A percentile compares a stretch with the other conserved stretches of the same genome.
Conservation (phyloP, 2,797 vertebrate genomes). For the Catamblyrhynchus diadema region DNA sequence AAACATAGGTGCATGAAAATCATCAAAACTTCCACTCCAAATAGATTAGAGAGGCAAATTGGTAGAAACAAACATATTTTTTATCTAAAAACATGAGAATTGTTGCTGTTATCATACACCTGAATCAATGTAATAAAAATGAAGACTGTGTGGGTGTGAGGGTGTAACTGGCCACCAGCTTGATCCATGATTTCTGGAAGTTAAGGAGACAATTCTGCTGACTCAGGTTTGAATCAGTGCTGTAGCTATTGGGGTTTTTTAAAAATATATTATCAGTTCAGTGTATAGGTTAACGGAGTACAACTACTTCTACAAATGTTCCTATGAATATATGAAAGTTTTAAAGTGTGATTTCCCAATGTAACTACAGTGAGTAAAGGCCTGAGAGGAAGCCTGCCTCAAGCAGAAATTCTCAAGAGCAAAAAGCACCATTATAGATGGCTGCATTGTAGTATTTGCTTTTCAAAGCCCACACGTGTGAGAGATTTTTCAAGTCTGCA, state of each 20-base stretch:
- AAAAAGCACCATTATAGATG: not conserved
- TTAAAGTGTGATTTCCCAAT: not conserved
- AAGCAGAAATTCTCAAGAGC: not conserved
- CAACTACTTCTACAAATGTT: not conserved
- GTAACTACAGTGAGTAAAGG: not conserved
- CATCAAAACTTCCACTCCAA: not conserved
- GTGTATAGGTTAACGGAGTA: not conserved
- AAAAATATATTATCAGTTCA: not conserved
- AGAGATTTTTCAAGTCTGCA: conserved; percentile 7
- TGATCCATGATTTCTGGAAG: not conserved
- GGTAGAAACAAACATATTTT: not conserved
- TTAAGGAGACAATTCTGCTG: not conserved
- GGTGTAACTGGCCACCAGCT: not conserved
- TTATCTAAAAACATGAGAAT: not conserved
- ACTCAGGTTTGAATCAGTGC: not conserved
- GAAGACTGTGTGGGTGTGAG: not conserved
- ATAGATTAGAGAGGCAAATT: not conserved
- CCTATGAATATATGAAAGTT: not conserved
- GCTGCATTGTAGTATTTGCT: not conserved
- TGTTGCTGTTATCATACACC: not conserved
- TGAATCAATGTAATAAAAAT: not conserved
- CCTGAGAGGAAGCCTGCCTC: not conserved
- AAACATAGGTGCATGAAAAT: not conserved
- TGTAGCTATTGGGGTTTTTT: not conserved
- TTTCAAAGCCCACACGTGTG: not conserved